Evolutionary conservation across 2,888 invertebrate genomes (phyloP), one percentile per base, ranked within the genome.

Genomic region (Drosophila sordidula): DNA sequence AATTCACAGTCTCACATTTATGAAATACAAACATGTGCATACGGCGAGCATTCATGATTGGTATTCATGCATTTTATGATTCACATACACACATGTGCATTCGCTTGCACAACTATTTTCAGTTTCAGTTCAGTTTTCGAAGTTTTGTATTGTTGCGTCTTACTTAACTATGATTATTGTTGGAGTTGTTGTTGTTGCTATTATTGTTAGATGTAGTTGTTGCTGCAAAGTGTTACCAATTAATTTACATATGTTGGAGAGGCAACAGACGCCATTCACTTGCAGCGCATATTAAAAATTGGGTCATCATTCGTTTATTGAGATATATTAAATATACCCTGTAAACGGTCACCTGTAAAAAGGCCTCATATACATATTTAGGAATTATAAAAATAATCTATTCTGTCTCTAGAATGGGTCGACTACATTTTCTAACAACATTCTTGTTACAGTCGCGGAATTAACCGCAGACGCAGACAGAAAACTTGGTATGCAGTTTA

Each of bases 171-270:
- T 66, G 54, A 34, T 64, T 32, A 18, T 52, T 61, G 62, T 56
- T 67, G 54, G 42, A 12, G 34, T 39, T 66, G 38, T 50, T 59
- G 57, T 47, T 65, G 62, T 51, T 67, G 47, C 47, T 70, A 52
- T 61, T 59, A 44, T 38, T 54, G 49, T 57, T 38, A 22, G 26
- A 16, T 61, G 74, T 47, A 44, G 57, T 29, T 65, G 67, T 39
- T 46, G 63, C 59, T 57, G 63, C 70, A 86, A 88, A 83, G 80
- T 87, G 87, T 84, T 88, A 84, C 87, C 89, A 84, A 84, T 84
- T 84, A 84, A 84, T 84, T 84, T 84, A 84, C 84, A 84, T 84
- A 84, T 87, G 78, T 66, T 55, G 64, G 52, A 63, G 74, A 68
- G 67, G 74, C 66, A 65, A 51, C 52, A 61, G 54, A 44, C 44